Evolutionary conservation across 92 coral and sea anemone genomes (phyloP), one percentile per base, ranked within the genome.

Genomic region (Virgularia gustaviana): DNA sequence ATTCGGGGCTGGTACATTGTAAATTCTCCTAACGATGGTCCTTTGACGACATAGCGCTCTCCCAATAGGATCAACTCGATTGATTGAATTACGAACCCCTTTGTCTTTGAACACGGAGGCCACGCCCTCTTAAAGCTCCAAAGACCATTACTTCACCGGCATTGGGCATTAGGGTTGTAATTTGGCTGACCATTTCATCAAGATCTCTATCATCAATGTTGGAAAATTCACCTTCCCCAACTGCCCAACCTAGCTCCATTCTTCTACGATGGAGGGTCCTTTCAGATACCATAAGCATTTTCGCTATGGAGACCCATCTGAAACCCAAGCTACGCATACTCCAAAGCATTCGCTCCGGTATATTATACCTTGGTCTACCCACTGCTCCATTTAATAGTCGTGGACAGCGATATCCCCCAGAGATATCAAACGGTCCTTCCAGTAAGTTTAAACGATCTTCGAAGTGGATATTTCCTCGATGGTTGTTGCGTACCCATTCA

Each of bases 321-420:
- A 57, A 28, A 16, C 64, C 64, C 11, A 57, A 30, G 35, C 64
- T 57, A 30, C 64, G 11, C 28, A 57, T 8, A 57, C 37, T 23
- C 64, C 64, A 28, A 27, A 57, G 64, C 64, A 27, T 57, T 57
- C 64, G 16, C 39, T 28, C 64, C 16, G 64, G 64, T 30, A 57
- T 57, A 23, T 28, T 25, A 41, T 28, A 28, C 7, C 37, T 57
- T 8, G 64, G 64, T 57, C 64, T 24, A 25, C 64, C 64, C 12
- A 57, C 39, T 20, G 11, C 35, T 12, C 63, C 64, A 28, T 57
- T 27, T 57, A 36, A 30, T 8, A 57, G 8, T 27, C 36, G 5
- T 19, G 1, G 22, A 24, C 64, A 27, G 34, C 38, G 37, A 57
- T 57, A 57, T 57, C 64, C n/a, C 39, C n/a, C 30, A 23, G 37